Evolutionary conservation across 1,140 invertebrate genomes (phyloP).

Genomic region (Drepana arcuata): DNA sequence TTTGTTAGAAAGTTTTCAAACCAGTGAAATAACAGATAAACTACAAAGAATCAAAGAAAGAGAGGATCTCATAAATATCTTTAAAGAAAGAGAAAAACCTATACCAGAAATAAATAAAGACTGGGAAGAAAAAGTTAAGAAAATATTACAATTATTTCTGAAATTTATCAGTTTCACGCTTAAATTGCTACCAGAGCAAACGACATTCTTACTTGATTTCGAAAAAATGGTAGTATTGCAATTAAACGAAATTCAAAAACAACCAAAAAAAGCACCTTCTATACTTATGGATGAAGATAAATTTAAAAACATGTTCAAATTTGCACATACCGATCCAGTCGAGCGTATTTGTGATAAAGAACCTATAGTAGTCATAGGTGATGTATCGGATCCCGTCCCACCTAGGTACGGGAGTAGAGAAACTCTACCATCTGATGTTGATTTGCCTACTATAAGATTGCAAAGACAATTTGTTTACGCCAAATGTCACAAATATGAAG

Average conservation of each 20-base stretch:
- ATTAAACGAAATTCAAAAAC: conserved; percentile 48
- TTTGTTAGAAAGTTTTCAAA: conserved; percentile 37
- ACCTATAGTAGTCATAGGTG: conserved; percentile 39
- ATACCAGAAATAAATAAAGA: conserved; percentile 39
- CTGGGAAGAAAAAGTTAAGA: conserved; percentile 54
- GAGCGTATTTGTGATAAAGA: conserved; percentile 23
- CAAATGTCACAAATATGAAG: conserved; percentile 51
- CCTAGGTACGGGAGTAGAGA: conserved; percentile 44
- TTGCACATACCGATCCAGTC: conserved; percentile 17
- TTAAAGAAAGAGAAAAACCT: conserved; percentile 26
- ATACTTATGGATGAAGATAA: conserved; percentile 36
- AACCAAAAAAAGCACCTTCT: conserved; percentile 14
- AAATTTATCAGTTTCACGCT: conserved; percentile 58
- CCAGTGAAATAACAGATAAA: conserved; percentile 32
- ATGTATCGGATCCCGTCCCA: conserved; percentile 30
- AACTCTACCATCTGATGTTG: conserved; percentile 40
- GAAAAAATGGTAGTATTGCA: conserved; percentile 55
- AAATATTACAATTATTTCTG: conserved; percentile 45
- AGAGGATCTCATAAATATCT: conserved; percentile 24
- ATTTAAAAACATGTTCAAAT: conserved; percentile 32
- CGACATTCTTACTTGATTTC: conserved; percentile 51
- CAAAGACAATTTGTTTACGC: conserved; percentile 51
- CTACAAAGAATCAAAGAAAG: conserved; percentile 35
- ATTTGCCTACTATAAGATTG: conserved; percentile 41
- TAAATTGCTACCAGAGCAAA: conserved; percentile 55